These are phyloP conservation scores for Nesogale talazaci DNA, from an alignment of 2,113 vertebrate genomes.

Conservation along the genomic window DNA sequence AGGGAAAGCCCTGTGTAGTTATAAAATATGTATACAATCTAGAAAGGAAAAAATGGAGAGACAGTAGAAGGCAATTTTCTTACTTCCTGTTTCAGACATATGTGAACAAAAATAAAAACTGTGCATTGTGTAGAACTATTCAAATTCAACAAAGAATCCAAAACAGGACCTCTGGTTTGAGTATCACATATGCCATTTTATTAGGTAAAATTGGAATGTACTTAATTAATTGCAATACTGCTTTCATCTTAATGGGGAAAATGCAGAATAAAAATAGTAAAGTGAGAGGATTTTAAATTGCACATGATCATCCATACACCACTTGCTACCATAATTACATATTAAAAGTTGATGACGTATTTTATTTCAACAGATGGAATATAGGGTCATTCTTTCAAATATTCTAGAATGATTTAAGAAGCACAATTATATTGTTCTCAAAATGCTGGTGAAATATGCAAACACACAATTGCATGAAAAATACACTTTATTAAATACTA, in stretches of 20 bases:
- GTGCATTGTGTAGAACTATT: slow-evolving; percentile 23
- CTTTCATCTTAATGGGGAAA: neutral
- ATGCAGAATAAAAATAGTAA: slow-evolving; percentile 59
- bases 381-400: neutral
- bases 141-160: slow-evolving; percentile 57
- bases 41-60: slow-evolving; percentile 21
- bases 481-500: slow-evolving; percentile 63
- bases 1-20: slow-evolving; percentile 40
- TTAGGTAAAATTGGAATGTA: slow-evolving; percentile 44
- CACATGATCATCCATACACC: neutral
- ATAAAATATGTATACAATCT: slow-evolving; percentile 10
- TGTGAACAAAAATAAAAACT: slow-evolving; percentile 7
- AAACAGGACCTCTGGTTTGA: slow-evolving; percentile 64
- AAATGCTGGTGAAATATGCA: slow-evolving; percentile 43
- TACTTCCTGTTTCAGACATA: slow-evolving; percentile 18
- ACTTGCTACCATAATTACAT: slow-evolving; percentile 60
- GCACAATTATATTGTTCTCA: neutral
- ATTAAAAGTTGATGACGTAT: slow-evolving; percentile 71
- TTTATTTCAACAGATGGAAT: slow-evolving; percentile 62
- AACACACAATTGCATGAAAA: slow-evolving; percentile 62
- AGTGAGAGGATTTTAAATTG: slow-evolving; percentile 50
- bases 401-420: slow-evolving; percentile 30
- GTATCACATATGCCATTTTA: neutral
- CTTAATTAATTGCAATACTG: neutral
- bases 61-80: slow-evolving; percentile 51